Evolutionary conservation across 1,140 invertebrate genomes (phyloP), one percentile per base, ranked within the genome.

Genomic region (Hormaphis cornu): DNA sequence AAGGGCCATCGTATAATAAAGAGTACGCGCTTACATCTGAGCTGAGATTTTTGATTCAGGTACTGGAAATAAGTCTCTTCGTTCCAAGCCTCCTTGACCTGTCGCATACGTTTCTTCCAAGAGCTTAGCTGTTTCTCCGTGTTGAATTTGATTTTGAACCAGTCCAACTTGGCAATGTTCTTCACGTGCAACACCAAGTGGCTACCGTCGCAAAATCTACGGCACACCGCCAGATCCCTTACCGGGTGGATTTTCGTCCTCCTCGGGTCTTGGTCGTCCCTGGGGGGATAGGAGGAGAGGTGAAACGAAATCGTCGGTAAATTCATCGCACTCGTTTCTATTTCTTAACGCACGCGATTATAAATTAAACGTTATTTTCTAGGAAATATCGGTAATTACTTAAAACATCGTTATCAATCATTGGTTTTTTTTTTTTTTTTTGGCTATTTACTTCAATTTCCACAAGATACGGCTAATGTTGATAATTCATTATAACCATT

Each of bases 1-100:
- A n/a, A n/a, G n/a, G n/a, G n/a, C n/a, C n/a, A n/a, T n/a, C n/a
- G n/a, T n/a, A n/a, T n/a, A n/a, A n/a, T n/a, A n/a, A n/a, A n/a
- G n/a, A n/a, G n/a, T n/a, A n/a, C n/a, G n/a, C n/a, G n/a, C 24
- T 46, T 48, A 66, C 61, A 66, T 66, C 61, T 50, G 12, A 66
- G 61, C 3, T 66, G 61, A 66, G 44, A 66, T 48, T 66, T 66
- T 66, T 66, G 61, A 48, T 66, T 48, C 18, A 66, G 61, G 7
- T 66, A 66, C 35, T 66, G 61, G 18, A 50, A 48, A 48, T 66
- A 66, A 66, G 61, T 66, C 7, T 66, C 61, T 50, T 66, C 61
- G 6, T 66, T 66, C 61, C 61, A 66, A 16, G 61, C 61, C 50
- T 66, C 61, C n/a, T 66, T 66, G 9, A 66, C 61, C 24, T 66